Base-by-base conservation (phyloP, 2,888 invertebrate genomes). In the Limulus polyphemus region DNA sequence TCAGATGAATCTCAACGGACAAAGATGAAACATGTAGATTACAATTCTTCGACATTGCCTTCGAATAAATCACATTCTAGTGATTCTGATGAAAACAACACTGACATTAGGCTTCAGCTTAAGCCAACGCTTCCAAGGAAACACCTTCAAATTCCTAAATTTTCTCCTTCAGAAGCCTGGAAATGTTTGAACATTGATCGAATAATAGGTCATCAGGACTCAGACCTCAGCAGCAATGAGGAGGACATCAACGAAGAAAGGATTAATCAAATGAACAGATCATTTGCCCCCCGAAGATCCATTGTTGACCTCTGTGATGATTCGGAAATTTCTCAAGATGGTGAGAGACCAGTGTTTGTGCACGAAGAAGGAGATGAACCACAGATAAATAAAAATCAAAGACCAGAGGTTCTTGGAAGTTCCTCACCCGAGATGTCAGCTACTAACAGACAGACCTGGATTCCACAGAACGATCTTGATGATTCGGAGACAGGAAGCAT, bases 161-260 rank as follows among this genome's bases (percentile, higher is more conserved):
- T 90, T 77, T 89, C 88, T 1, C 90, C 90, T 0, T 83, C 86
- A 0, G 84, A 87, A 0, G 90, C 90, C 0, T 90, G 90, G 90
- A 81, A 85, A 65, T 83, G 86, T 57, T 79, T 73, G 13, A 69
- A 69, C 58, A 62, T 70, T 16, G 68, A 68, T 14, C 61, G 62
- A 49, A 67, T 63, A 32, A 61, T 64, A n/a, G 59, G 62, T 17
- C 59, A 58, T 11, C 60, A 62, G 13, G 58, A 57, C n/a, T 63
- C 65, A 10, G 66, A 66, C 50, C 58, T 62, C 2, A 66, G 66
- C 49, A 76, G 74, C 64, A 77, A 77, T 62, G 77, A 77, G 59
- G 72, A 74, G 55, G 72, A 71, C 17, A 62, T 67, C 66, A 69
- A 70, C 58, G 72, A 75, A 76, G 75, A 73, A 57, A 71, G 71